A percentile compares a stretch with the other conserved stretches of the same genome.
Evolutionary conservation across 1,140 invertebrate species (phyloP).

Genomic region (Pseudomyrmex concolor): DNA sequence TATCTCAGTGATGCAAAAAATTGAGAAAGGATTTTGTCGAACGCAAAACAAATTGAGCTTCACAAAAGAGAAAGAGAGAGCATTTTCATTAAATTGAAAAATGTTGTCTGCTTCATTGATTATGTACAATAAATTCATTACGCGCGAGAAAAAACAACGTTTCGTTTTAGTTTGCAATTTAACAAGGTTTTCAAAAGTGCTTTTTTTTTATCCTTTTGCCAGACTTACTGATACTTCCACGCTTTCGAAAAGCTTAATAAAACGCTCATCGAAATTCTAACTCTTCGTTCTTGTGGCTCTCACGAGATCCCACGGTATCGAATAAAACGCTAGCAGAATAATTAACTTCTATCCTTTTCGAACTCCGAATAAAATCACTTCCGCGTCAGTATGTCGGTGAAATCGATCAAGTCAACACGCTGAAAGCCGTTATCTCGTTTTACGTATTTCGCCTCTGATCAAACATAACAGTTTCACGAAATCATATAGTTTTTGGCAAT

Average conservation of each 20-base stretch:
- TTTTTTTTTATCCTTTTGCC: too few species aligned
- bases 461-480: not conserved
- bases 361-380: conserved; percentile 28
- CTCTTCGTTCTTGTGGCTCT: not conserved
- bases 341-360: conserved; percentile 36
- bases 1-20: conserved; percentile 1
- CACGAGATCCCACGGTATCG: not conserved
- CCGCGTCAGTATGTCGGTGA: not conserved
- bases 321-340: conserved; percentile 32
- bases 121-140: not conserved
- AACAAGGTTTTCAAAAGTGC: not conserved
- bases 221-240: not conserved
- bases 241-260: not conserved
- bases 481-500: not conserved
- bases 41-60: not conserved
- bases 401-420: conserved; percentile 18
- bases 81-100: conserved; percentile 14
- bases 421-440: conserved; percentile 12
- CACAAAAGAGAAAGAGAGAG: not conserved
- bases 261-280: conserved; percentile 17
- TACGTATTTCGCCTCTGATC: not conserved
- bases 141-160: not conserved
- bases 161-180: conserved; percentile 22
- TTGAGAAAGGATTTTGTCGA: not conserved
- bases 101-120: conserved; percentile 15